phyloP scores from a whole-genome alignment of 1,140 invertebrate species.

The Drosophila subobscura region DNA sequence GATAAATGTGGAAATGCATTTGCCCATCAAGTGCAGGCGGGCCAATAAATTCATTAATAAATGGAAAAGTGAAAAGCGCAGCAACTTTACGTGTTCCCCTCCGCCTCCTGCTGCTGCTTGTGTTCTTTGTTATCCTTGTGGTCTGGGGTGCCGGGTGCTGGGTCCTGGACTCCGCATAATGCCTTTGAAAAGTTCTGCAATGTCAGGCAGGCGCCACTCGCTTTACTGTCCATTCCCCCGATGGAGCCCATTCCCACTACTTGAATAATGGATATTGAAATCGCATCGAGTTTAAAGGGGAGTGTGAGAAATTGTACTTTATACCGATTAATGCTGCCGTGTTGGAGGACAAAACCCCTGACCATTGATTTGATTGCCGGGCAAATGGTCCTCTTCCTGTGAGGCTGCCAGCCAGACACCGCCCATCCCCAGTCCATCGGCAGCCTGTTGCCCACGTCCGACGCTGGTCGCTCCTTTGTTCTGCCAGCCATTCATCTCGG shows the following conservation, averaged over 20 bases:
- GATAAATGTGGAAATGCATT: conserved; percentile 55
- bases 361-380: conserved; percentile 44
- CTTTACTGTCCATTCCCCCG: neutral
- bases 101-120: conserved; percentile 10
- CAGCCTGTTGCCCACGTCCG: conserved; percentile 51
- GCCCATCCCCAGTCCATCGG: conserved; percentile 3
- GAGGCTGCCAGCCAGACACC: neutral
- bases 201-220: conserved; percentile 4
- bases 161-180: conserved; percentile 41
- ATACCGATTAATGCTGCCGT: conserved; percentile 53
- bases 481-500: conserved; percentile 42
- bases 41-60: conserved; percentile 72
- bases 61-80: conserved; percentile 63
- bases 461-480: conserved; percentile 49
- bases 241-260: neutral
- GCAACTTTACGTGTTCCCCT: conserved; percentile 8
- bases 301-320: conserved; percentile 56
- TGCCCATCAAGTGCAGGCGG: conserved; percentile 56
- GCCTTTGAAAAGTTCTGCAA: conserved; percentile 33
- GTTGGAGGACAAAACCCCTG: conserved; percentile 31
- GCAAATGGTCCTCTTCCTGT: conserved; percentile 12
- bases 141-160: conserved; percentile 4
- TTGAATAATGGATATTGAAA: conserved; percentile 55
- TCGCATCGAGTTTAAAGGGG: conserved; percentile 25
- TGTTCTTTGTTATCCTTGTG: conserved; percentile 47